These are phyloP conservation scores for Bradypus variegatus DNA, from an alignment of 2,797 vertebrate species.

Conservation along the genomic window DNA sequence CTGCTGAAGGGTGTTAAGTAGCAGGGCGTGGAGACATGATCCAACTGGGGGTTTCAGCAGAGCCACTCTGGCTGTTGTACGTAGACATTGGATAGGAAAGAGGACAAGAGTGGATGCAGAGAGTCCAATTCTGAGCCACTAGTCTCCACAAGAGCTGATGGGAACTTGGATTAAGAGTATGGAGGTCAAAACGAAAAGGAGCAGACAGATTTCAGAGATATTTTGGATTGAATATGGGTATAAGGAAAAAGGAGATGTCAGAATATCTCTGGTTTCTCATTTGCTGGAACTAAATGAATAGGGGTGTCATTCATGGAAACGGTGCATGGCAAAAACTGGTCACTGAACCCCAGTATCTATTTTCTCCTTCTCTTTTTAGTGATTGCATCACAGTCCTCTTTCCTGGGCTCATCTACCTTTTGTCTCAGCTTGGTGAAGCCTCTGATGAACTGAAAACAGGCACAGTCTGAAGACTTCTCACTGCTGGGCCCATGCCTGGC, in stretches of 20 bases:
- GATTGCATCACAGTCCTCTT: not conserved
- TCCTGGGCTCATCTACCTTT: not conserved
- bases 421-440: not conserved
- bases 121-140: not conserved
- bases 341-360: not conserved
- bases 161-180: not conserved
- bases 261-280: not conserved
- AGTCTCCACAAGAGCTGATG: not conserved
- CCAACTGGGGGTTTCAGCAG: not conserved
- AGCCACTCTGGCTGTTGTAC: not conserved
- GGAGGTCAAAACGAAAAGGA: not conserved
- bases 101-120: not conserved
- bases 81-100: not conserved
- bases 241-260: not conserved
- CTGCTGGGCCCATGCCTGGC: rapidly evolving
- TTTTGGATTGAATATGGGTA: not conserved
- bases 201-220: not conserved
- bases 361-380: not conserved
- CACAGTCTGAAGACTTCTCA: rapidly evolving
- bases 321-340: not conserved
- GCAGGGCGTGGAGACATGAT: not conserved
- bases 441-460: too few species aligned
- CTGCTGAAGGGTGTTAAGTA: not conserved
- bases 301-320: not conserved
- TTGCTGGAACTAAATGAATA: not conserved